Conservation (phyloP, 2,113 vertebrate genomes). For the Corythoichthys intestinalis region DNA sequence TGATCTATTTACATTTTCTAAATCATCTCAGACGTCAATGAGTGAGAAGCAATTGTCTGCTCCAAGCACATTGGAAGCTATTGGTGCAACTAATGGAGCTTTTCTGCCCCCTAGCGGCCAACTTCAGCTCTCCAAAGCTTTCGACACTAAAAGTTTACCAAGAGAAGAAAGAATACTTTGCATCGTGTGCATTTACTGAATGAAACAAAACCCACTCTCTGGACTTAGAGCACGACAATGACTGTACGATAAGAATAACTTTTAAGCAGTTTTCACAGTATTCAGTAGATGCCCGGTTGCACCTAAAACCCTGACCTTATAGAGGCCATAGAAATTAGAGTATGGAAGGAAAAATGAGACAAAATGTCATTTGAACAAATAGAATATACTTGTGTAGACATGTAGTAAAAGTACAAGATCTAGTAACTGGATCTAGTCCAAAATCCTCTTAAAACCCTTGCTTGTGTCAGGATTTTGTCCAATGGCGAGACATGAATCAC, state of each 20-base stretch:
- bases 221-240: background rate
- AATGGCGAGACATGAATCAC: background rate
- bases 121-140: background rate
- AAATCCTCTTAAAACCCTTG: background rate
- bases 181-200: slow-evolving; percentile 15
- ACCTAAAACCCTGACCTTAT: background rate
- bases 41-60: background rate
- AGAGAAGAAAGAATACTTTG: slow-evolving; percentile 3
- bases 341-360: background rate
- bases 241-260: background rate
- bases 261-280: too few species aligned
- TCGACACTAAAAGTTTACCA: too few species aligned
- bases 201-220: background rate
- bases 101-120: slow-evolving; percentile 67
- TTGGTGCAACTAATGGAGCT: slow-evolving; percentile 51
- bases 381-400: background rate
- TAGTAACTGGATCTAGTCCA: background rate
- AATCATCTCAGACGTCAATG: slow-evolving; percentile 6
- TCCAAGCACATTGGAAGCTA: background rate
- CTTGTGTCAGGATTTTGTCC: slow-evolving; percentile 2
- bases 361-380: background rate
- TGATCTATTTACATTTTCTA: background rate
- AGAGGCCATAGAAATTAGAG: background rate
- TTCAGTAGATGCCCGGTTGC: too few species aligned
- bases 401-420: too few species aligned